These are phyloP conservation scores for Abramis brama DNA, from an alignment of 2,113 vertebrate species.

Conservation along the genomic window DNA sequence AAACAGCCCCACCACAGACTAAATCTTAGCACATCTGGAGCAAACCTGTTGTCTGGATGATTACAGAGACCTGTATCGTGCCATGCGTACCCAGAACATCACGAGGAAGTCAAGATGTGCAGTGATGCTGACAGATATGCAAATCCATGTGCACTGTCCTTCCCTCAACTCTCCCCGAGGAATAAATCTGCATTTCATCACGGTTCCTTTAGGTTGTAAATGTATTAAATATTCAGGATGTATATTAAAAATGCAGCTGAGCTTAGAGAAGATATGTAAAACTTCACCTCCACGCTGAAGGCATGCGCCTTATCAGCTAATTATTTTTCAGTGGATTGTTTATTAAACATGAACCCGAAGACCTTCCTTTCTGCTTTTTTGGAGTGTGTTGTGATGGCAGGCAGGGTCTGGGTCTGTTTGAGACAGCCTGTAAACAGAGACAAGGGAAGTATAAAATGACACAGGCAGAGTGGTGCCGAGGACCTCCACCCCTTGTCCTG, in stretches of 20 bases:
- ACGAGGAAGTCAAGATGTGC: constrained; percentile 59
- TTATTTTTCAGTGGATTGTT: constrained; percentile 69
- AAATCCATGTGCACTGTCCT: constrained; percentile 64
- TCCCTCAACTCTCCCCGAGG: constrained; percentile 53
- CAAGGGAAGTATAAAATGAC: constrained; percentile 58
- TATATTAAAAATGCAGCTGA: constrained; percentile 50
- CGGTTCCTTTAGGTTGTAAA: constrained; percentile 65
- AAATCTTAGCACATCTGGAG: constrained; percentile 64
- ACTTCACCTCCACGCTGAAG: constrained; percentile 56
- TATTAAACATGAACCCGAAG: constrained; percentile 62
- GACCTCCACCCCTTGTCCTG: constrained; percentile 33
- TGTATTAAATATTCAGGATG: constrained; percentile 71
- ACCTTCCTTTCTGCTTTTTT: constrained; percentile 35
- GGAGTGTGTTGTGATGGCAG: constrained; percentile 24
- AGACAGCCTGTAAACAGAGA: constrained; percentile 60
- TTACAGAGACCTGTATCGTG: not conserved
- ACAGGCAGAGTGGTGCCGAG: constrained; percentile 57
- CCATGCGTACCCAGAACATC: constrained; percentile 7
- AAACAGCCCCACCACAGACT: constrained; percentile 64
- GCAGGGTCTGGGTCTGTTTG: constrained; percentile 21
- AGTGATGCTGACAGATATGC: constrained; percentile 59
- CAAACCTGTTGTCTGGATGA: constrained; percentile 33
- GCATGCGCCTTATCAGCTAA: constrained; percentile 64
- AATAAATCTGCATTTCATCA: constrained; percentile 64
- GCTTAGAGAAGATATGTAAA: constrained; percentile 59